Evolutionary conservation across 1,140 invertebrate genomes (phyloP).

Genomic region (Ostrea edulis): DNA sequence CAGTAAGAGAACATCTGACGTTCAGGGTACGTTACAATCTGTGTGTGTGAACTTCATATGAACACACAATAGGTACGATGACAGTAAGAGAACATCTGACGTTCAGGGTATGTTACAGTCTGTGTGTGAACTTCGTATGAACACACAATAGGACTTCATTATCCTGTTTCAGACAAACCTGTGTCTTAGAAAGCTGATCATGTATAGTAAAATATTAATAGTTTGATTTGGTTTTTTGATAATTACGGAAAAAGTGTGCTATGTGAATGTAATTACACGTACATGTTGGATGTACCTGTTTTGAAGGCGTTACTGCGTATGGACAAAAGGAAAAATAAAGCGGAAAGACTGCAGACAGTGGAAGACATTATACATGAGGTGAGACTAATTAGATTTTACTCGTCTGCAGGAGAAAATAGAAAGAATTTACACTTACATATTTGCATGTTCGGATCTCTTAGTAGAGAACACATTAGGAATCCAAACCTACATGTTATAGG

Average conservation of each 20-base stretch:
- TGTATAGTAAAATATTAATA: neutral
- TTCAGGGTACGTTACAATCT: conserved; percentile 78
- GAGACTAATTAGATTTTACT: conserved; percentile 61
- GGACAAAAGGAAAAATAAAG: conserved; percentile 89
- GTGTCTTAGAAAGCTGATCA: neutral
- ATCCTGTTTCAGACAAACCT: no score
- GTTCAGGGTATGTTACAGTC: conserved; percentile 78
- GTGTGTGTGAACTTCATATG: no score
- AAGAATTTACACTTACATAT: no score
- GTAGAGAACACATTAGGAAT: no score
- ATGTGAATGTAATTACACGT: neutral
- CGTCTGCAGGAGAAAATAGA: neutral
- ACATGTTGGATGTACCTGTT: neutral
- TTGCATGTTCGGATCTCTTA: no score
- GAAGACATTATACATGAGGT: conserved; percentile 94
- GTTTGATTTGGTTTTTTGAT: neutral
- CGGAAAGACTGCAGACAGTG: conserved; percentile 89
- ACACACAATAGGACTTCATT: neutral
- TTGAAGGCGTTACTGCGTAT: conserved; percentile 93
- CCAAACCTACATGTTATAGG: no score
- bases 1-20: conserved; percentile 82
- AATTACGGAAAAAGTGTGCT: neutral
- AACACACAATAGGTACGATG: conserved; percentile 80
- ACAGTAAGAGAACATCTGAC: conserved; percentile 82
- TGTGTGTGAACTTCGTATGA: neutral